phyloP scores from a whole-genome alignment of 2,797 vertebrate genomes.

The Hafferia zeledoni region DNA sequence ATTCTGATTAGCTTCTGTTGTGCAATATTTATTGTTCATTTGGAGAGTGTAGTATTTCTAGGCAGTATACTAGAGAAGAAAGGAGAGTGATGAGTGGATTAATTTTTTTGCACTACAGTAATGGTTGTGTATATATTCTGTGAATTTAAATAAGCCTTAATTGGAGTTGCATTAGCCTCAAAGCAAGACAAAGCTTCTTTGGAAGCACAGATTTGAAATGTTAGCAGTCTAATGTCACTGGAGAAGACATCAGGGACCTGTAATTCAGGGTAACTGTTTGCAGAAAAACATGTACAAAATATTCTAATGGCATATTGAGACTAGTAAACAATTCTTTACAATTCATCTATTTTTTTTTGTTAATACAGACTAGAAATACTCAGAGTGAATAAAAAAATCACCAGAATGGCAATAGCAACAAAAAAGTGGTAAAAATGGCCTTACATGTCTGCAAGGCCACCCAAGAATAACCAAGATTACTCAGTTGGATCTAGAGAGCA shows the following conservation, averaged over 20 bases:
- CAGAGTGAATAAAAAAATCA: background rate
- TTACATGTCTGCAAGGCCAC: background rate
- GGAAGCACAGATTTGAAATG: background rate
- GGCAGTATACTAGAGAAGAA: background rate
- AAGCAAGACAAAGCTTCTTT: background rate
- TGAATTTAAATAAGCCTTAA: background rate
- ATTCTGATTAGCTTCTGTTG: conserved; percentile 28
- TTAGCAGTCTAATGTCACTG: background rate
- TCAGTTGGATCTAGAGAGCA: background rate
- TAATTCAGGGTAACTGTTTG: background rate
- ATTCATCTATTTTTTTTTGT: background rate
- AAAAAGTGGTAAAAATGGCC: background rate
- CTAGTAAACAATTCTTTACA: background rate
- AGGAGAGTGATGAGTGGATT: background rate
- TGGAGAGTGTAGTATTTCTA: conserved; percentile 13
- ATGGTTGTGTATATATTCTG: background rate
- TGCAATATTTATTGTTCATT: conserved; percentile 23
- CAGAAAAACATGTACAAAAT: background rate
- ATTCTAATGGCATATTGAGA: background rate
- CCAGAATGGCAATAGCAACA: background rate
- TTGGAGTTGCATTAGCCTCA: background rate
- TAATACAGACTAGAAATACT: background rate
- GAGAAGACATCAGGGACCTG: background rate
- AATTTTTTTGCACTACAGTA: background rate
- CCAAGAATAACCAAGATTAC: background rate